phyloP scores from a whole-genome alignment of 1,140 invertebrate genomes.

The Ceratina calcarata region DNA sequence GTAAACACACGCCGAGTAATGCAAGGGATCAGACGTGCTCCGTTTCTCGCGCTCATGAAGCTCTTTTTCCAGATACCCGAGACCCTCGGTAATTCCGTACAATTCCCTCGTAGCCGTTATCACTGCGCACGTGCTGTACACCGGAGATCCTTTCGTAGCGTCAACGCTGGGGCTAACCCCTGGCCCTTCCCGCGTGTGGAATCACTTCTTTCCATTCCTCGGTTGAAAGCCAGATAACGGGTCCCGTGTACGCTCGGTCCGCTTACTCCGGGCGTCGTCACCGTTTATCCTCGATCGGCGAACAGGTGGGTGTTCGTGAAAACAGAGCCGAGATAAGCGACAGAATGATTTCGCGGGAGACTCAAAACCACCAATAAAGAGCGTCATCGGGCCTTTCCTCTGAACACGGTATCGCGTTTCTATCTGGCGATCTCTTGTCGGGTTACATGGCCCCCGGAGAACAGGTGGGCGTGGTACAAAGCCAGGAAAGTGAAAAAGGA shows the following conservation, averaged over 20 bases:
- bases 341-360: slow-evolving; percentile 21
- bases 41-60: slow-evolving; percentile 31
- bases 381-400: slow-evolving; percentile 34
- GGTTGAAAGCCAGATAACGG: slow-evolving; percentile 30
- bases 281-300: slow-evolving; percentile 32
- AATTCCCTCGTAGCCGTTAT: slow-evolving; percentile 41
- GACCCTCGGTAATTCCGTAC: slow-evolving; percentile 32
- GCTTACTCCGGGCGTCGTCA: slow-evolving; percentile 14
- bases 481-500: neutral
- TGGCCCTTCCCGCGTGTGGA: neutral
- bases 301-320: slow-evolving; percentile 58
- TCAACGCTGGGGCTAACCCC: slow-evolving; percentile 12
- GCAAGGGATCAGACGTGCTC: neutral
- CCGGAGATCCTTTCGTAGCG: slow-evolving; percentile 21
- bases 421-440: slow-evolving; percentile 49
- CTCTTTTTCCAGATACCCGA: slow-evolving; percentile 32
- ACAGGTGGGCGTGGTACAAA: slow-evolving; percentile 31
- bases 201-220: slow-evolving; percentile 25
- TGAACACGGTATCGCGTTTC: slow-evolving; percentile 44
- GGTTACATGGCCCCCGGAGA: slow-evolving; percentile 21
- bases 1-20: neutral
- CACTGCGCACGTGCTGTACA: slow-evolving; percentile 20
- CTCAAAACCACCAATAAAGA: slow-evolving; percentile 50
- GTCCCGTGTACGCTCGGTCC: slow-evolving; percentile 43
- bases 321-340: slow-evolving; percentile 29